phyloP scores from a whole-genome alignment of 2,113 vertebrate genomes.

The Pollimyrus isidori region DNA sequence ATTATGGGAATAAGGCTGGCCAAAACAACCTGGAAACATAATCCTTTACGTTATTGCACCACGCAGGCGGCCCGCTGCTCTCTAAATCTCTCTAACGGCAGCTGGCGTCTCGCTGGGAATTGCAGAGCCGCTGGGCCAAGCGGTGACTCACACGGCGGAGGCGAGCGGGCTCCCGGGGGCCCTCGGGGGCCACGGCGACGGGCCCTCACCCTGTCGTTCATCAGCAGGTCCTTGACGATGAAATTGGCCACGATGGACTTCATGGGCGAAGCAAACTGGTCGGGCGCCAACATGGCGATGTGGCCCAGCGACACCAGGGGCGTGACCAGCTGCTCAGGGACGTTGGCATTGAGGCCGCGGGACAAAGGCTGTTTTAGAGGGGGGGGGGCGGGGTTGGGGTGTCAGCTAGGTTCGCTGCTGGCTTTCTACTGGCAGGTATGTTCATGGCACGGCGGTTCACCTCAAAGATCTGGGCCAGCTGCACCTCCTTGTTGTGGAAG shows the following conservation, averaged over 20 bases:
- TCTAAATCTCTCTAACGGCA: background rate
- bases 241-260: slow-evolving; percentile 98
- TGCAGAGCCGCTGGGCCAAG: background rate
- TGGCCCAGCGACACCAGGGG: slow-evolving; percentile 92
- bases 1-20: background rate
- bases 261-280: slow-evolving; percentile 98
- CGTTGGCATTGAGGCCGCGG: slow-evolving; percentile 92
- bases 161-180: background rate
- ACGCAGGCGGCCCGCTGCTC: background rate
- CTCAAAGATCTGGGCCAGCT: slow-evolving; percentile 98
- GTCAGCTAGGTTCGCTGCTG: background rate
- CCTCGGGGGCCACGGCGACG: background rate
- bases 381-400: too few species aligned
- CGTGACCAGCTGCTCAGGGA: slow-evolving; percentile 95
- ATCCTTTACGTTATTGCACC: background rate
- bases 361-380: slow-evolving; percentile 75
- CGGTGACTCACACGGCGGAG: background rate
- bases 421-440: background rate
- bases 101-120: background rate
- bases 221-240: slow-evolving; percentile 95
- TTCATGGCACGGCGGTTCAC: slow-evolving; percentile 46
- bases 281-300: slow-evolving; percentile 96
- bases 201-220: slow-evolving; percentile 90
- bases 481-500: slow-evolving; percentile 98
- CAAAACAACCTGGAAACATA: background rate